Base-by-base conservation (phyloP, 2,888 invertebrate species). In the Dynastes grantii region DNA sequence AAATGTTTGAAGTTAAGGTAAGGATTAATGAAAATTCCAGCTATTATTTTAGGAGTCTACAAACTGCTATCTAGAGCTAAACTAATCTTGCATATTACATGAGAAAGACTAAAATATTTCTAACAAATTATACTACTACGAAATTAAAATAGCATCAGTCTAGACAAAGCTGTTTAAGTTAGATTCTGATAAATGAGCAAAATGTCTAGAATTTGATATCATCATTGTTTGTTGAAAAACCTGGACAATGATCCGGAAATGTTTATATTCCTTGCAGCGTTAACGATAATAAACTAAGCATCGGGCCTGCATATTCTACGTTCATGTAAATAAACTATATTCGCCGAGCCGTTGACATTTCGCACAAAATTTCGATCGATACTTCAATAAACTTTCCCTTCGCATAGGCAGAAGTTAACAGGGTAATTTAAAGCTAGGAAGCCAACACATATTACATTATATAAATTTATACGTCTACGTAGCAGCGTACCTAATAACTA, bases 301-400 rank as follows among this genome's bases (percentile, higher is more conserved):
- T 63, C 32, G 63, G 29, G 27, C 32, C 11, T 63, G 11, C n/a
- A 63, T 63, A 32, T 63, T 32, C 32, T 29, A 32, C 32, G 29
- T 68, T 27, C 37, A 37, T 9, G 75, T 75, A 75, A 75, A 75
- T 75, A 49, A 76, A 76, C 51, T 22, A 32, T 61, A 49, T 40
- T 16, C 37, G 6, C 40, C 11, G 32, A 64, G 37, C 13, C 53
- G 29, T 55, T 53, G 55, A 22, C 71, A 55, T 16, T 37, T 58
- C 32, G 8, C 29, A 16, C 22, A 58, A 16, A 71, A 71, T 55
- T 55, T 58, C 16, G 37, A 32, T 71, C 37, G 37, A 55, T 32
- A 71, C 37, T 73, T 61, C 45, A 61, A 45, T 73, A 58, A 37
- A 58, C 40, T 27, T 61, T 37, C 40, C 27, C 9, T 16, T 22